Conservation (phyloP, 2,888 invertebrate genomes). For the Apamea crenata region DNA sequence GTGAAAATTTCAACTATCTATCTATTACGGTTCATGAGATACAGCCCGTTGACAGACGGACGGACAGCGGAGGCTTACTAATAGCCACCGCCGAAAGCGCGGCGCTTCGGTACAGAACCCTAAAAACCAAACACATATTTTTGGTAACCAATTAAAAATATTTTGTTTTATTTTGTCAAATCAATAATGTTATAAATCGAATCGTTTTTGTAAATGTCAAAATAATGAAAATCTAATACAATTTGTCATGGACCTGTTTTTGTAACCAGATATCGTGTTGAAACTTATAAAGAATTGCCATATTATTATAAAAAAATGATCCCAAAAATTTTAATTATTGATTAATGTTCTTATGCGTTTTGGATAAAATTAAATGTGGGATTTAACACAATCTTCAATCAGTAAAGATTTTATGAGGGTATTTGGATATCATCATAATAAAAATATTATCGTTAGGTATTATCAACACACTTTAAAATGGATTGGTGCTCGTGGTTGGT, state of each 20-base stretch:
- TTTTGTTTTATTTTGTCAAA: slow-evolving; percentile 16
- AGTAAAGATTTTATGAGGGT: neutral
- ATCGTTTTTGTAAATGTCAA: slow-evolving; percentile 37
- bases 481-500: neutral
- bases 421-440: slow-evolving; percentile 8
- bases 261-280: slow-evolving; percentile 46
- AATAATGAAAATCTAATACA: slow-evolving; percentile 32
- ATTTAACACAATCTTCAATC: slow-evolving; percentile 28
- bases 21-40: neutral
- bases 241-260: slow-evolving; percentile 51
- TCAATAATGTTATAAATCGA: slow-evolving; percentile 36
- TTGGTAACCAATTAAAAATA: slow-evolving; percentile 23
- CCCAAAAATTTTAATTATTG: slow-evolving; percentile 50
- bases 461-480: neutral
- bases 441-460: neutral
- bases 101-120: no score
- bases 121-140: slow-evolving; percentile 16
- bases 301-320: slow-evolving; percentile 23
- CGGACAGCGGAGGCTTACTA: neutral
- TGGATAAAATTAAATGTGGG: slow-evolving; percentile 9
- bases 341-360: slow-evolving; percentile 42
- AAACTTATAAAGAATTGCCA: slow-evolving; percentile 43
- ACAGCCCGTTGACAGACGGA: neutral
- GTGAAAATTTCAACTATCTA: neutral
- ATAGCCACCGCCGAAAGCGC: no score